A percentile compares a stretch with the other conserved stretches of the same genome.
Conservation (phyloP, 2,113 vertebrate genomes). For the Catharus minimus region DNA sequence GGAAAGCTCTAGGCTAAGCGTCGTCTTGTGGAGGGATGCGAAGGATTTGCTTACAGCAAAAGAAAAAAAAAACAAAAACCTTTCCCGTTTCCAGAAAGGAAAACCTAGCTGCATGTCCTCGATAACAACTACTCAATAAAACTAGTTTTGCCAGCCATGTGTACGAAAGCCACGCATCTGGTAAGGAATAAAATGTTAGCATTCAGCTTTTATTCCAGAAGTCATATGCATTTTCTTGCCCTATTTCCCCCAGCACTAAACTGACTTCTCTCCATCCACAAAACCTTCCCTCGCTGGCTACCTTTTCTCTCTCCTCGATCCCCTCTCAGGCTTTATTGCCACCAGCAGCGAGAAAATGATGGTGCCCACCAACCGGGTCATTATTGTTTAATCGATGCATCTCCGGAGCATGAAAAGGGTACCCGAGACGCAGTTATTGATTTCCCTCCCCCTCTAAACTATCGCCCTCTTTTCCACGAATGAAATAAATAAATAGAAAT, state of each 20-base stretch:
- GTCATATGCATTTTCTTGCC: constrained; percentile 54
- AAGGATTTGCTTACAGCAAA: not conserved
- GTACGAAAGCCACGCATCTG: constrained; percentile 24
- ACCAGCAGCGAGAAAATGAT: constrained; percentile 74
- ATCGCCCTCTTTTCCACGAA: constrained; percentile 28
- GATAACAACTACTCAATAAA: constrained; percentile 66
- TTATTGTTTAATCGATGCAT: constrained; percentile 94
- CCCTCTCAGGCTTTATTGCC: constrained; percentile 66
- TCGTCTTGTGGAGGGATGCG: constrained; percentile 44
- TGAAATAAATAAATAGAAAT: constrained; percentile 51
- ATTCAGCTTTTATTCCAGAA: constrained; percentile 55
- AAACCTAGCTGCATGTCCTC: constrained; percentile 55
- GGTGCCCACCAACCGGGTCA: constrained; percentile 85
- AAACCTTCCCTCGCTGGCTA: constrained; percentile 49
- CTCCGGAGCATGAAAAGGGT: constrained; percentile 84
- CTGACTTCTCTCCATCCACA: constrained; percentile 65
- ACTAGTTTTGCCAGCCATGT: constrained; percentile 73
- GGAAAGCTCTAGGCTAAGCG: constrained; percentile 71
- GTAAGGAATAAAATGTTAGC: constrained; percentile 31
- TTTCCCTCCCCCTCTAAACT: constrained; percentile 56
- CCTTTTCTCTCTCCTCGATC: not conserved
- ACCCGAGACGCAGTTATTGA: constrained; percentile 81
- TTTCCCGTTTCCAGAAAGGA: constrained; percentile 53
- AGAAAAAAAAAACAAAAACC: not conserved
- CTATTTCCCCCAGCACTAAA: constrained; percentile 39